These are phyloP conservation scores for Nylanderia fulva DNA, from an alignment of 1,140 invertebrate species.

Conservation along the genomic window DNA sequence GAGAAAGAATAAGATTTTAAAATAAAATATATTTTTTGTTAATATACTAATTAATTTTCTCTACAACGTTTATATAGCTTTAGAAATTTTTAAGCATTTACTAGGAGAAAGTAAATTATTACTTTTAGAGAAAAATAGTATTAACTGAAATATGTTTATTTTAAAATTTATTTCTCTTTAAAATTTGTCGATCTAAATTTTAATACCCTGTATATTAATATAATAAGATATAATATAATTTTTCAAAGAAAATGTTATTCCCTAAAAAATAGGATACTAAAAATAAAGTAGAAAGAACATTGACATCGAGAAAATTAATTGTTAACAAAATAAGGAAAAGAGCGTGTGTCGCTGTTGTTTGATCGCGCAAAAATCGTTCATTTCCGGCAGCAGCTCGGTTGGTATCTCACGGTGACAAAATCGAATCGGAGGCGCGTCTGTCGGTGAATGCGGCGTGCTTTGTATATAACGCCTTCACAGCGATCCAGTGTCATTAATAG, in stretches of 20 bases:
- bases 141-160: too few species aligned
- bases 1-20: too few species aligned
- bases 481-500: conserved; percentile 13
- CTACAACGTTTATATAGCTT: too few species aligned
- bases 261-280: not conserved
- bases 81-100: too few species aligned
- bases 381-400: not conserved
- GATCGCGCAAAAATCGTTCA: not conserved
- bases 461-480: not conserved
- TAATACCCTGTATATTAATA: too few species aligned
- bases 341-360: not conserved
- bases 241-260: not conserved
- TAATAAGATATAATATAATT: too few species aligned
- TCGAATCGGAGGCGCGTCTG: not conserved
- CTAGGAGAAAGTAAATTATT: too few species aligned
- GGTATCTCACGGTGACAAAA: not conserved
- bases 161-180: too few species aligned
- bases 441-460: not conserved
- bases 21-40: too few species aligned
- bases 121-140: too few species aligned
- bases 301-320: not conserved
- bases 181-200: too few species aligned
- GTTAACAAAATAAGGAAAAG: not conserved
- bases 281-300: not conserved
- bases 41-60: too few species aligned